Evolutionary conservation across 2,797 vertebrate species (phyloP).

Genomic region (Ctenopoma multispine): DNA sequence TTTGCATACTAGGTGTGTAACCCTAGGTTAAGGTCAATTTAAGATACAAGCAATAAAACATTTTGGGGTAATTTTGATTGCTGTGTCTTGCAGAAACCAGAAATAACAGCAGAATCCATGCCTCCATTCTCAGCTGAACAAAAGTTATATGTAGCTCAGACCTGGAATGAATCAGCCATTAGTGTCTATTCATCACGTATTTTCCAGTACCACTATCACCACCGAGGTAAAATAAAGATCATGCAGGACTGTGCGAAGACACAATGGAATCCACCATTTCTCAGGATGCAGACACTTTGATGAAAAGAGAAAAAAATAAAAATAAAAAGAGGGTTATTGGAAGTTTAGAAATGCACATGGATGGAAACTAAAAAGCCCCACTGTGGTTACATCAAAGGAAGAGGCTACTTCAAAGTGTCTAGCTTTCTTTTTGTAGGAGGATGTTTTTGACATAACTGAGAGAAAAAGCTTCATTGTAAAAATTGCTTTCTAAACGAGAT

Average conservation of each 20-base stretch:
- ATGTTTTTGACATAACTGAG: slow-evolving; percentile 13
- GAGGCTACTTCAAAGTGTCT: slow-evolving; percentile 26
- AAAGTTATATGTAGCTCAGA: slow-evolving; percentile 17
- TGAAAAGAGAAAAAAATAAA: slow-evolving; percentile 28
- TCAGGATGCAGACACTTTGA: slow-evolving; percentile 55
- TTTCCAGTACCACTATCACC: slow-evolving; percentile 26
- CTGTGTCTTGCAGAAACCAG: slow-evolving; percentile 11
- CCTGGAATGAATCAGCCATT: slow-evolving; percentile 25
- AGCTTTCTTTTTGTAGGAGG: slow-evolving; percentile 8
- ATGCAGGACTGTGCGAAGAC: slow-evolving; percentile 23
- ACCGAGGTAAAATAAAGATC: slow-evolving; percentile 34
- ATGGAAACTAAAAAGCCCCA: slow-evolving; percentile 45
- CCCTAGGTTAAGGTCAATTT: slow-evolving; percentile 12
- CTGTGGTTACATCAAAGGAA: slow-evolving; percentile 59
- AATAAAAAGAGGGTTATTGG: slow-evolving; percentile 42
- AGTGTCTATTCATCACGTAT: slow-evolving; percentile 33
- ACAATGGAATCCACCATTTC: slow-evolving; percentile 36
- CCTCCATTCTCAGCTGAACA: neutral
- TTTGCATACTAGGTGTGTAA: slow-evolving; percentile 20
- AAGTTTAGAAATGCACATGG: slow-evolving; percentile 45
- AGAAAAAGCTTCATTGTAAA: slow-evolving; percentile 16
- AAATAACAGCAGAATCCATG: slow-evolving; percentile 2
- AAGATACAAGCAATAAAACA: slow-evolving; percentile 8
- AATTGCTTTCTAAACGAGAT: neutral
- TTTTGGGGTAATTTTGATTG: slow-evolving; percentile 4